Conservation (phyloP, 2,113 vertebrate species). For the Asarcornis scutulata region DNA sequence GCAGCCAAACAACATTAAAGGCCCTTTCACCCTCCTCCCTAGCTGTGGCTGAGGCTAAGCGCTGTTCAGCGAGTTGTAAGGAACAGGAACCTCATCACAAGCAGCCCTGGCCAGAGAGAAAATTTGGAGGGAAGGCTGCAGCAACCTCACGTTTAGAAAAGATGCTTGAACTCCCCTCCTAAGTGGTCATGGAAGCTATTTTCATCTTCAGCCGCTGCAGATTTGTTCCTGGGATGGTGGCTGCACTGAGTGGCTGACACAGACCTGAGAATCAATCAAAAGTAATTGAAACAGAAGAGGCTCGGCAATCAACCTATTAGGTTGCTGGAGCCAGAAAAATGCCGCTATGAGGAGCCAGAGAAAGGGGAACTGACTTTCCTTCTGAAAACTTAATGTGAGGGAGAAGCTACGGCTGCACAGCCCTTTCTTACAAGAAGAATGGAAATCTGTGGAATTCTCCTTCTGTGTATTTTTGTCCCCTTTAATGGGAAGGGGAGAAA, state of each 20-base stretch:
- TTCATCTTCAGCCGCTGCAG: conserved; percentile 59
- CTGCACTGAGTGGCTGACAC: conserved; percentile 47
- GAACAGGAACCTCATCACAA: not conserved
- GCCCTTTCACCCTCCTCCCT: not conserved
- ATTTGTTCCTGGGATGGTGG: conserved; percentile 57
- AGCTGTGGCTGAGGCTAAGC: not conserved
- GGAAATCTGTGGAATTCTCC: conserved; percentile 23
- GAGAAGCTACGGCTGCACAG: fast-evolving
- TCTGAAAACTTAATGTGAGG: conserved; percentile 37
- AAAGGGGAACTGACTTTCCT: not conserved
- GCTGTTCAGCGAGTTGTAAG: not conserved
- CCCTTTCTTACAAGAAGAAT: not conserved
- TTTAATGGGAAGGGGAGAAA: not conserved
- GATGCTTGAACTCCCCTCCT: conserved; percentile 37
- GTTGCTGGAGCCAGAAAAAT: conserved; percentile 66
- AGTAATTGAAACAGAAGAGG: conserved; percentile 75
- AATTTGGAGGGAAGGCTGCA: not conserved
- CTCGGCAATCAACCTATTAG: conserved; percentile 73
- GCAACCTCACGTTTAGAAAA: conserved; percentile 18
- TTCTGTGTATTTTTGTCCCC: not conserved
- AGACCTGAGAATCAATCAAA: conserved; percentile 72
- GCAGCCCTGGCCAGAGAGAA: not conserved
- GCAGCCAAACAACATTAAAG: not conserved
- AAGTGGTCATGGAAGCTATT: conserved; percentile 52
- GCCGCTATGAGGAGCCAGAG: conserved; percentile 19